A percentile compares a stretch with the other conserved stretches of the same genome.
Conservation (phyloP, 2,113 vertebrate genomes). For the Plecturocebus donacophilus region DNA sequence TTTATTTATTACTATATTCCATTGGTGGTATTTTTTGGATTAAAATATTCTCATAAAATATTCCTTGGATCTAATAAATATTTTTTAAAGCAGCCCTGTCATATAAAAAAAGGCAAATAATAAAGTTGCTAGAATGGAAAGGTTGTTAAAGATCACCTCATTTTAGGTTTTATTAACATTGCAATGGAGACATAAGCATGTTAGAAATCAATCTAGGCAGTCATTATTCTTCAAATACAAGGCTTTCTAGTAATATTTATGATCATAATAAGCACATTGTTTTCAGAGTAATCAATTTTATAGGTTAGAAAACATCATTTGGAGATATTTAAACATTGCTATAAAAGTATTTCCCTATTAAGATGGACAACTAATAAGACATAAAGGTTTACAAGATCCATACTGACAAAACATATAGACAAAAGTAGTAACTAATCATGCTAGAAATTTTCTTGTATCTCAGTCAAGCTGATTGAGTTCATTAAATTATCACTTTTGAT, state of each 20-base stretch:
- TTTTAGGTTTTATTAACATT: slow-evolving; percentile 52
- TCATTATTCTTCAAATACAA: slow-evolving; percentile 45
- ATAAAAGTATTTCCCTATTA: slow-evolving; percentile 11
- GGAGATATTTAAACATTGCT: not conserved
- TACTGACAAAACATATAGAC: not conserved
- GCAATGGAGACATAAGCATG: not conserved
- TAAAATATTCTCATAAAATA: not conserved
- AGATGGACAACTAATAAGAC: not conserved
- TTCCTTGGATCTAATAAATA: not conserved
- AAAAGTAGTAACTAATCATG: not conserved
- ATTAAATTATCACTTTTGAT: not conserved
- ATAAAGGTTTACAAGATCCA: not conserved
- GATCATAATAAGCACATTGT: slow-evolving; percentile 51
- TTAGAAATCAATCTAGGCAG: not conserved
- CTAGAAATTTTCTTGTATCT: not conserved
- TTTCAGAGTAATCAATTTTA: slow-evolving; percentile 32
- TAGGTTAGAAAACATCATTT: slow-evolving; percentile 7
- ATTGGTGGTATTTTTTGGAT: not conserved
- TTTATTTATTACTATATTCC: not conserved
- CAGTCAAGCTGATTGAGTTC: not conserved
- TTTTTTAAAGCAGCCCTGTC: not conserved
- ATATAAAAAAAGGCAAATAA: not conserved
- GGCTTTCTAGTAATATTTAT: slow-evolving; percentile 20
- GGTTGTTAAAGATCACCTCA: slow-evolving; percentile 32
- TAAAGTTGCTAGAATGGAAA: slow-evolving; percentile 26